Evolutionary conservation across 2,888 invertebrate genomes (phyloP), one percentile per base, ranked within the genome.

Genomic region (Andrena dorsata): DNA sequence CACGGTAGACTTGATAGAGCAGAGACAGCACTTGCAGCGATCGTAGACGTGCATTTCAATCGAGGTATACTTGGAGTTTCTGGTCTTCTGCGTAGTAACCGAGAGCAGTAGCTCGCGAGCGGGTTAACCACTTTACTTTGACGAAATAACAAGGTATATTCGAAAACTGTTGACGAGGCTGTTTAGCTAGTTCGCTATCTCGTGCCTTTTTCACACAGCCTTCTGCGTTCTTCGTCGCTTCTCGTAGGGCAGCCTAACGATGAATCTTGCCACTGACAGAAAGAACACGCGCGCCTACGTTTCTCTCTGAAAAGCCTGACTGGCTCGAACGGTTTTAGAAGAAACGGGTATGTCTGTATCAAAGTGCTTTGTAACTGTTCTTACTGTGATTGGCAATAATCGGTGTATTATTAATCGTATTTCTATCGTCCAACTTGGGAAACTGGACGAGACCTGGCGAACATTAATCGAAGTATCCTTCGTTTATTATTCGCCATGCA

Each of bases 161-260:
- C 82, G 70, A 75, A 65, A 72, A 83, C 41, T 65, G 53, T 79
- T 56, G 63, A 68, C 16, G 28, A 56, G 32, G 58, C 61, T 53
- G 60, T 69, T 74, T 73, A 56, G 65, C 63, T 76, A 35, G 80
- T 86, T 80, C 56, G 68, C 60, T 68, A 53, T 53, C 53, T 82
- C 16, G 76, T 73, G 51, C 71, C 70, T 73, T 73, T 80, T 65
- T 56, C 60, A 68, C 28, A 30, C 49, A 64, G 64, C 60, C 73
- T n/a, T 66, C 49, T 74, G 28, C 32, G 41, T 80, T 70, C 71
- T 74, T 70, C 47, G 63, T 30, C 49, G 61, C 69, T 56, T 69
- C 28, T 71, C 60, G 32, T 61, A 51, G 69, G 20, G 13, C 49
- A 74, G 53, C 69, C 53, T 47, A 72, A 76, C 26, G 8, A 65